A percentile compares a stretch with the other conserved stretches of the same genome.
Conservation (phyloP, 2,888 invertebrate genomes). For the Melieria picta region DNA sequence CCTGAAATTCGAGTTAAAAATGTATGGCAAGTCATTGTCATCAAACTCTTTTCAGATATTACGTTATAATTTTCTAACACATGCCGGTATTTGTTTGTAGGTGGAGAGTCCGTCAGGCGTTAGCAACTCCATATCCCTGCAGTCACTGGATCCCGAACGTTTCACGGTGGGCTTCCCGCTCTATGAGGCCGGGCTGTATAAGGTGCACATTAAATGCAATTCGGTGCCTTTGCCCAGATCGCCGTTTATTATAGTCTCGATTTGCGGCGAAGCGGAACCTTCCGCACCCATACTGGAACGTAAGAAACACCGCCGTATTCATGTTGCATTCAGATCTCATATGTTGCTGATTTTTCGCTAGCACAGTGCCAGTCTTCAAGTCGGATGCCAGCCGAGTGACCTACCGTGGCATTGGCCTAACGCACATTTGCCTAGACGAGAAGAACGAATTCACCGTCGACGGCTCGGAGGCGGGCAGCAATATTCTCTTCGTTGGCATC, state of each 20-base stretch:
- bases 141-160: constrained; percentile 60
- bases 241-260: constrained; percentile 60
- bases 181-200: constrained; percentile 57
- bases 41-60: neutral
- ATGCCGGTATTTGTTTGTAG: constrained; percentile 31
- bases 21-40: too few species aligned
- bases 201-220: constrained; percentile 62
- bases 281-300: constrained; percentile 42
- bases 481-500: constrained; percentile 94
- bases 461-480: constrained; percentile 74
- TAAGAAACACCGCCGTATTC: constrained; percentile 6
- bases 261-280: constrained; percentile 49
- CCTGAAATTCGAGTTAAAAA: neutral
- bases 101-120: constrained; percentile 59
- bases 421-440: constrained; percentile 55
- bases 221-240: constrained; percentile 59
- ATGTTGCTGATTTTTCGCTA: neutral
- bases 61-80: neutral
- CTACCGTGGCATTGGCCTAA: constrained; percentile 57
- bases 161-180: constrained; percentile 53
- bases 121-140: constrained; percentile 46
- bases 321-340: neutral
- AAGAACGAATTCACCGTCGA: constrained; percentile 64
- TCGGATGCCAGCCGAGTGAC: constrained; percentile 60
- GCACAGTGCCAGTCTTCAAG: constrained; percentile 52